Conservation (phyloP, 2,113 vertebrate genomes). For the Oreotrochilus melanogaster region DNA sequence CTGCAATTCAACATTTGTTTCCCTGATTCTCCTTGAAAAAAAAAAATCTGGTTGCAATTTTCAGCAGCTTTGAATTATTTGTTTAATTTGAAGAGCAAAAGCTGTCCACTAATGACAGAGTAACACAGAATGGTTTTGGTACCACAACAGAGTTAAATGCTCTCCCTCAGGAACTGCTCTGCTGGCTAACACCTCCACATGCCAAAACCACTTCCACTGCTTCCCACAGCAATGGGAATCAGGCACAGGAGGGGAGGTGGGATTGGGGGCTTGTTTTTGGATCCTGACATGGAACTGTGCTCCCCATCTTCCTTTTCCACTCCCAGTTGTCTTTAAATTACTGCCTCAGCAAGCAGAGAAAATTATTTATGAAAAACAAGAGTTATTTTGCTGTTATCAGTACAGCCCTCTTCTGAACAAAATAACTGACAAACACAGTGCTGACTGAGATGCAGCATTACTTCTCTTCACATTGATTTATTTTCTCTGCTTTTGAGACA, state of each 20-base stretch:
- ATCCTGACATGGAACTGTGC: background rate
- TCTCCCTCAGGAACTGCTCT: background rate
- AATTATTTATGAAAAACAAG: background rate
- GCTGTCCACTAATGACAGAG: background rate
- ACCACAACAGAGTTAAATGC: background rate
- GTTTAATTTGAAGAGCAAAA: background rate
- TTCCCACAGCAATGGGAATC: background rate
- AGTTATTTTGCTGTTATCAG: background rate
- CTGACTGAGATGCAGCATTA: background rate
- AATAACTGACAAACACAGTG: background rate
- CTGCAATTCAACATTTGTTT: background rate
- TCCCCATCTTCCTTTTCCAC: background rate
- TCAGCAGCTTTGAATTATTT: slow-evolving; percentile 9
- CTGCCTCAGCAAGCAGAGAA: background rate
- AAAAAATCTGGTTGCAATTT: background rate
- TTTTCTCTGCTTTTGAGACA: background rate
- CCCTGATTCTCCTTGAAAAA: background rate
- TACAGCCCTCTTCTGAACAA: background rate
- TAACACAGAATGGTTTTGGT: background rate
- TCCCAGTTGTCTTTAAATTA: background rate
- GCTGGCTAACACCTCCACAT: background rate
- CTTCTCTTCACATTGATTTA: background rate
- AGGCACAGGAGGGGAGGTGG: background rate
- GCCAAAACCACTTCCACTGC: background rate
- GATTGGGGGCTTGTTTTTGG: background rate